Evolutionary conservation across 37 sponge, comb jelly and placozoan genomes (phyloP).

Genomic region (Cladorhizidae sp.): DNA sequence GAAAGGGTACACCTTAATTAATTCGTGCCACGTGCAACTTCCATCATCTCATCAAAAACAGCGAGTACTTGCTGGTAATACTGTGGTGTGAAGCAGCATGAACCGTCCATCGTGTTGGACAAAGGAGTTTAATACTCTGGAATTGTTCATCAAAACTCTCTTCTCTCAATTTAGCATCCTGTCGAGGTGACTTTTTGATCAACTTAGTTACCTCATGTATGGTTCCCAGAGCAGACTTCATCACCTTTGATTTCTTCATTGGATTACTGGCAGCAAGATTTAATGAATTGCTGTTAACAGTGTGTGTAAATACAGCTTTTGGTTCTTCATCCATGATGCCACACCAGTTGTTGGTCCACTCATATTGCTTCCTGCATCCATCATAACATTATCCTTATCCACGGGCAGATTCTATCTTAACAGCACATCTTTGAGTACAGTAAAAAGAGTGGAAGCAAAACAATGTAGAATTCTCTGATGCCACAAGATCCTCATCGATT

Average conservation of each 20-base stretch:
- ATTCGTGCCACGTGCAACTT: not conserved
- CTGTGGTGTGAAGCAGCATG: not conserved
- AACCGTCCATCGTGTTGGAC: constrained; percentile 1
- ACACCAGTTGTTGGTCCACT: not conserved
- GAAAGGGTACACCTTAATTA: not conserved
- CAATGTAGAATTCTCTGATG: not conserved
- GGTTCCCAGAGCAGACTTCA: too few relatives aligned
- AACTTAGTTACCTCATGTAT: too few relatives aligned
- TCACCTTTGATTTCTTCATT: too few relatives aligned
- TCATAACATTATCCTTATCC: not conserved
- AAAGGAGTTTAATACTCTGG: not conserved
- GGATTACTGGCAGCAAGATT: too few relatives aligned
- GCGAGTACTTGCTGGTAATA: not conserved
- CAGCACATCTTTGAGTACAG: not conserved
- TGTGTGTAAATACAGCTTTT: too few relatives aligned
- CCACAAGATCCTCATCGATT: not conserved
- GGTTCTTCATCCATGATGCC: not conserved
- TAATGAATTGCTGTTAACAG: too few relatives aligned
- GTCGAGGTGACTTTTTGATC: too few relatives aligned
- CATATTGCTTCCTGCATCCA: not conserved
- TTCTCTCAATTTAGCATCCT: too few relatives aligned
- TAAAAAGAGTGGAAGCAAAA: not conserved
- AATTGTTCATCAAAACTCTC: too few relatives aligned
- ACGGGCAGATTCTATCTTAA: not conserved
- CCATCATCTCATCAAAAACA: not conserved